These are phyloP conservation scores for Hippocampus guttulatus DNA, from an alignment of 2,113 vertebrate species.

Conservation along the genomic window DNA sequence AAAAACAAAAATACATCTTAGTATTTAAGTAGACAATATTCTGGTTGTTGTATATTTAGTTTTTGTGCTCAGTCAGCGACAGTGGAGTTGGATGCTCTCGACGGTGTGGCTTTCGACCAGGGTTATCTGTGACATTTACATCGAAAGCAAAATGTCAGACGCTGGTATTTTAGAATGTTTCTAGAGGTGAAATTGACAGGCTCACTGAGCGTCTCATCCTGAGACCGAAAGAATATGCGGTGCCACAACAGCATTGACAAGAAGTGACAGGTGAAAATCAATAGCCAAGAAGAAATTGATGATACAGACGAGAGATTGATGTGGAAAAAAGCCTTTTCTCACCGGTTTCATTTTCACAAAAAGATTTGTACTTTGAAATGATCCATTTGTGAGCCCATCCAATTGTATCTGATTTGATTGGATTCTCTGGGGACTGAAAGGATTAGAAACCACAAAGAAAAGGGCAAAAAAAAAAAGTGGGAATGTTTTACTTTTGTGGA, in stretches of 20 bases:
- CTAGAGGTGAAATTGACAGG: slow-evolving; percentile 15
- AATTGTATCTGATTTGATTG: slow-evolving; percentile 25
- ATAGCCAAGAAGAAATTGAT: slow-evolving; percentile 33
- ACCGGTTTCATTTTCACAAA: slow-evolving; percentile 32
- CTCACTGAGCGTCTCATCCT: slow-evolving; percentile 13
- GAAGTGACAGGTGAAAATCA: slow-evolving; percentile 45
- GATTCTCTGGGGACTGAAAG: background rate
- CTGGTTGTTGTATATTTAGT: no score
- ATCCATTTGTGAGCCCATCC: slow-evolving; percentile 19
- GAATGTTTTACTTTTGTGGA: background rate
- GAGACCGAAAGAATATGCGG: slow-evolving; percentile 1
- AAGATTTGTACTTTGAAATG: slow-evolving; percentile 20
- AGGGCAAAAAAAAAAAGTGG: background rate
- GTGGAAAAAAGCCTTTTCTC: slow-evolving; percentile 7
- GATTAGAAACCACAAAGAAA: background rate
- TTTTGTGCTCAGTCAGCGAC: background rate
- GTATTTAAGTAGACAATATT: no score
- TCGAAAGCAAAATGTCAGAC: slow-evolving; percentile 32
- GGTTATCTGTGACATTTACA: slow-evolving; percentile 30
- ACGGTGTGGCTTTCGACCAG: background rate
- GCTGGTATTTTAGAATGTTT: slow-evolving; percentile 32
- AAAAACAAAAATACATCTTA: no score
- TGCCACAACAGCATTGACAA: slow-evolving; percentile 13
- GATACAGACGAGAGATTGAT: slow-evolving; percentile 25
- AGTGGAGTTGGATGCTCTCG: background rate